A percentile compares a stretch with the other conserved stretches of the same genome.
These are phyloP conservation scores for Calliphora vomitoria DNA, from an alignment of 2,888 invertebrate species.

Conservation along the genomic window DNA sequence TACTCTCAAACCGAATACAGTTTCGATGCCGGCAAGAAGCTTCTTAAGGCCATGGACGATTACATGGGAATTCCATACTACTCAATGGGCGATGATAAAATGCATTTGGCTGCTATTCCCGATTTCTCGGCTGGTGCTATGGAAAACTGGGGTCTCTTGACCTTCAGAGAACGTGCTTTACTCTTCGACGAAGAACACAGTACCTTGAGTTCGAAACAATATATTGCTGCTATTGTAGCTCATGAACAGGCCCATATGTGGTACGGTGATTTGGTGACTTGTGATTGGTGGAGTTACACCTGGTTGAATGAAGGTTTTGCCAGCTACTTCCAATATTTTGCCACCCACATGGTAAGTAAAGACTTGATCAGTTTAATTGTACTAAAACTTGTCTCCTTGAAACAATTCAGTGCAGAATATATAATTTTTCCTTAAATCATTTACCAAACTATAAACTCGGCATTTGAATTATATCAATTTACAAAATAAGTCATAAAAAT, in stretches of 20 bases:
- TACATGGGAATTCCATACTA: constrained; percentile 87
- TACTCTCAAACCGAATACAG: constrained; percentile 89
- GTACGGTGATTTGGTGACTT: constrained; percentile 88
- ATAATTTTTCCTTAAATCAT: too few species aligned
- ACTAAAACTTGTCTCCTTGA: too few species aligned
- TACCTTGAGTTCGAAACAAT: constrained; percentile 86
- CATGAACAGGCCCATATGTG: constrained; percentile 87
- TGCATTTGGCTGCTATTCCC: constrained; percentile 94
- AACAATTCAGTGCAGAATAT: too few species aligned
- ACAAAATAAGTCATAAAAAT: too few species aligned
- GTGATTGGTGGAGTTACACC: constrained; percentile 86
- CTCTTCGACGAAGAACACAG: constrained; percentile 88
- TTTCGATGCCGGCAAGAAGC: constrained; percentile 86
- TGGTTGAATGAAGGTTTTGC: constrained; percentile 89
- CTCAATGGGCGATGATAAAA: constrained; percentile 87
- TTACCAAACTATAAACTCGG: too few species aligned
- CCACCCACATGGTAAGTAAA: constrained; percentile 82
- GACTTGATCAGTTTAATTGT: too few species aligned
- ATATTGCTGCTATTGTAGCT: constrained; percentile 86
- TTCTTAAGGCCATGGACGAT: constrained; percentile 85
- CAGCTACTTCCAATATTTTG: constrained; percentile 90
- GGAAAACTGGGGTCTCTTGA: constrained; percentile 96
- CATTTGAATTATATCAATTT: too few species aligned
- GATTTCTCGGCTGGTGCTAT: constrained; percentile 94
- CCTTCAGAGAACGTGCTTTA: constrained; percentile 90